Conservation (phyloP, 2,113 vertebrate species). For the Dipodomys spectabilis region DNA sequence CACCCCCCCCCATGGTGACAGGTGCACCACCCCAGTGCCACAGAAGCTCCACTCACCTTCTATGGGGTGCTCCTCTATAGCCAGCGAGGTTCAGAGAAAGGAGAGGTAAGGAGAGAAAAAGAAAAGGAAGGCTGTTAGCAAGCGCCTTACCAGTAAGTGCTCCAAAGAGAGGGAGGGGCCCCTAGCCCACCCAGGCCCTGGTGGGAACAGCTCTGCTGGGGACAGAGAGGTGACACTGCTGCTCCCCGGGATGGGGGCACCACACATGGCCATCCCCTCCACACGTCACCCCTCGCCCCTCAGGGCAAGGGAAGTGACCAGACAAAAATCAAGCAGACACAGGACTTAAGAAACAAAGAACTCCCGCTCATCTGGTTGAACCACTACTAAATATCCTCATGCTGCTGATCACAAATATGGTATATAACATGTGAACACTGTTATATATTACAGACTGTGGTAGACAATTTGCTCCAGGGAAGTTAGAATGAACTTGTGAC, state of each 20-base stretch:
- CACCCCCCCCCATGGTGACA: neutral
- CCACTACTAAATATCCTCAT: no score
- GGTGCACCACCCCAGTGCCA: neutral
- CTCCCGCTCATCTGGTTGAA: no score
- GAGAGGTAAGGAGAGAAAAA: slow-evolving; percentile 33
- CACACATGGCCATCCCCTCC: neutral
- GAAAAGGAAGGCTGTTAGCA: slow-evolving; percentile 57
- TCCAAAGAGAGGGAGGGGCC: neutral
- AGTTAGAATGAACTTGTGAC: no score
- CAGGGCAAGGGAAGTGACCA: neutral
- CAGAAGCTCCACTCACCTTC: slow-evolving; percentile 77
- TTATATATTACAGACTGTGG: no score
- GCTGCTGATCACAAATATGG: no score
- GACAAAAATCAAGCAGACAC: neutral
- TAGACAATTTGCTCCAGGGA: no score
- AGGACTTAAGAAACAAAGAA: no score
- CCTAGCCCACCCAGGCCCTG: neutral
- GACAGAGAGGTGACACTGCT: neutral
- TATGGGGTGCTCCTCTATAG: slow-evolving; percentile 79
- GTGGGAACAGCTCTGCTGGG: neutral
- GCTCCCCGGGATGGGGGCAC: neutral
- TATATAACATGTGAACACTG: no score
- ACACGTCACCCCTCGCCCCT: neutral
- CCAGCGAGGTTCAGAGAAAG: slow-evolving; percentile 10
- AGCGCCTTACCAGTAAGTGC: neutral